Conservation (phyloP, 2,888 invertebrate species). For the Acanthosepion esculentum region DNA sequence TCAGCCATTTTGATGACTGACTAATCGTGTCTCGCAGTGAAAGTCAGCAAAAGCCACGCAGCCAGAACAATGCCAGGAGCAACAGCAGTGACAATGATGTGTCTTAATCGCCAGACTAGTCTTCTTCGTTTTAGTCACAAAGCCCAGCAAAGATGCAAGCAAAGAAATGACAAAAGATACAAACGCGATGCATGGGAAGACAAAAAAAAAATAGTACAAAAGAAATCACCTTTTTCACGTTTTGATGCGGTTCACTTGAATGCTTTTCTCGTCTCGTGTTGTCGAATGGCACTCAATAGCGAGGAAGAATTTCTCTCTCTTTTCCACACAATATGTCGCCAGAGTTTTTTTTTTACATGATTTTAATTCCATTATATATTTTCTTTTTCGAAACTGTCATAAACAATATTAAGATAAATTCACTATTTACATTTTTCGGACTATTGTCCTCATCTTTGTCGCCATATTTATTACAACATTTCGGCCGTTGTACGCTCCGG, state of each 20-base stretch:
- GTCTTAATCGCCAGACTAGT: neutral
- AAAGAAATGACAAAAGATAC: neutral
- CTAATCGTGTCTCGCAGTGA: neutral
- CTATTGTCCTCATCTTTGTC: too few relatives aligned
- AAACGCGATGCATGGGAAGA: neutral
- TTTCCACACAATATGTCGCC: too few relatives aligned
- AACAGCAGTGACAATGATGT: neutral
- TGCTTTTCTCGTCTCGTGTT: neutral
- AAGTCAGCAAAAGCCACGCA: neutral
- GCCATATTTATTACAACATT: too few relatives aligned
- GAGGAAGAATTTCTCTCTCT: too few relatives aligned
- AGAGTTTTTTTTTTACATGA: too few relatives aligned
- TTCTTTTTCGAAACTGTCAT: neutral
- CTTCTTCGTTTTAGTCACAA: neutral
- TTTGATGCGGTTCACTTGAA: neutral
- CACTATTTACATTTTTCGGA: neutral
- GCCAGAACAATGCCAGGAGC: neutral
- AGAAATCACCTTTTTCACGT: neutral
- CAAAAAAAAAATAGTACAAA: neutral
- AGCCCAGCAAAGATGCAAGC: neutral
- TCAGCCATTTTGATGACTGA: constrained; percentile 33
- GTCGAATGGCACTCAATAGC: neutral
- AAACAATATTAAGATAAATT: neutral
- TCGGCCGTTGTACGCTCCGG: too few relatives aligned
- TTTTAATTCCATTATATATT: too few relatives aligned